Evolutionary conservation across 2,113 vertebrate genomes (phyloP), one percentile per base, ranked within the genome.

Genomic region (Plotosus lineatus): DNA sequence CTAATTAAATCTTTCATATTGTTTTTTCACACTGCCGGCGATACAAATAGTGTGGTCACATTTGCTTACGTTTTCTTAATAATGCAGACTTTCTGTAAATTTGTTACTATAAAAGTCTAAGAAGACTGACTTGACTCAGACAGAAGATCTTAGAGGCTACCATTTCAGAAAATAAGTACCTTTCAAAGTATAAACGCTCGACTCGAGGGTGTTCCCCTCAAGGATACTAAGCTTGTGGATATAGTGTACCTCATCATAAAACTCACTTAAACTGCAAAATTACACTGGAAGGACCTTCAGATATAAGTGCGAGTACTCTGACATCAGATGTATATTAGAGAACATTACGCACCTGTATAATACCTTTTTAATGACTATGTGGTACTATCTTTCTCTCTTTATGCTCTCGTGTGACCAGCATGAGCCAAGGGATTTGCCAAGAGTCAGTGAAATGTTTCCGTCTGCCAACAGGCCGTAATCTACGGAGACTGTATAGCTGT

Each of bases 361-460:
- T 44, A 28, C 40, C n/a, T 8, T 69, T 66, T 71, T 50, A 48
- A 71, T 31, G 44, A 50, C 42, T 71, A 19, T 10, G 5, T 2
- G 15, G 44, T 31, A 19, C 26, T 28, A 28, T 71, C 23, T 0
- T 31, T 71, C 15, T 48, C 44, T 48, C 42, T 48, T 31, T 40
- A 21, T 10, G n/a, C 15, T 77, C 75, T 1, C 36, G 75, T 1
- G 17, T 40, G 44, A 63, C 10, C 31, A 5, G 21, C 3, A 2
- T 38, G 75, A 63, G 28, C 40, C 2, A 42, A n/a, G 28, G 42
- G 40, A 46, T 46, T 31, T 17, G 2, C 14, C 5, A 15, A 60
- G 55, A 61, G 56, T 77, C 75, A 12, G 55, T 61, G 56, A 77
- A 31, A 77, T 46, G 58, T 77, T 48, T 63, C 75, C 12, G 26